Percentiles rank a stretch among this genome's conserved stretches.
Conservation (phyloP, 2,888 invertebrate species). For the Nebria salina region DNA sequence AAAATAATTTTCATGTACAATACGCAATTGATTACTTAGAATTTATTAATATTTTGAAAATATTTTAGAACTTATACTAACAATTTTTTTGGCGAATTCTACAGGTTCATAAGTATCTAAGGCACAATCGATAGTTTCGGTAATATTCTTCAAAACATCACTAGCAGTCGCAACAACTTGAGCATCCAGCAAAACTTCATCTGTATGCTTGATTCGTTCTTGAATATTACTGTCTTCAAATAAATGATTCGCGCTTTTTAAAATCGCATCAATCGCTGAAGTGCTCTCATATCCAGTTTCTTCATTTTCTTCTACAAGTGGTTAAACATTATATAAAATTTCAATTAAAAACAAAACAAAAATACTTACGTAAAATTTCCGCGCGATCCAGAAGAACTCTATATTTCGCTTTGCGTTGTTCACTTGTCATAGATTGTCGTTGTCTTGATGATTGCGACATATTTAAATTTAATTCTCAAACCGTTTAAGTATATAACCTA, state of each 20-base stretch:
- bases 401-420: slow-evolving; percentile 35
- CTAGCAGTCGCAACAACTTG: slow-evolving; percentile 57
- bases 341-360: slow-evolving; percentile 3
- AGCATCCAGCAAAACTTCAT: slow-evolving; percentile 59
- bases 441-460: slow-evolving; percentile 6
- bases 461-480: background rate
- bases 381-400: slow-evolving; percentile 34
- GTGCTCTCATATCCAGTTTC: slow-evolving; percentile 52
- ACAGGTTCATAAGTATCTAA: slow-evolving; percentile 64
- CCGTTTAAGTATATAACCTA: background rate
- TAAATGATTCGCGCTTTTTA: slow-evolving; percentile 55
- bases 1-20: slow-evolving; percentile 26
- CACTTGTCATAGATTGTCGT: slow-evolving; percentile 24
- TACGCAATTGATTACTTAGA: background rate
- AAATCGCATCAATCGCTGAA: slow-evolving; percentile 54
- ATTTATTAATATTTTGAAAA: background rate
- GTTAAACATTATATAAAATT: background rate
- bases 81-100: slow-evolving; percentile 65
- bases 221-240: slow-evolving; percentile 53
- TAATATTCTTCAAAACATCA: slow-evolving; percentile 56
- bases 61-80: slow-evolving; percentile 50
- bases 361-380: slow-evolving; percentile 36
- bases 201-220: slow-evolving; percentile 56
- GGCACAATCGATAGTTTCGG: slow-evolving; percentile 59
- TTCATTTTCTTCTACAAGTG: slow-evolving; percentile 50